Base-by-base conservation (phyloP, 2,888 invertebrate species). In the Eupithecia insigniata region DNA sequence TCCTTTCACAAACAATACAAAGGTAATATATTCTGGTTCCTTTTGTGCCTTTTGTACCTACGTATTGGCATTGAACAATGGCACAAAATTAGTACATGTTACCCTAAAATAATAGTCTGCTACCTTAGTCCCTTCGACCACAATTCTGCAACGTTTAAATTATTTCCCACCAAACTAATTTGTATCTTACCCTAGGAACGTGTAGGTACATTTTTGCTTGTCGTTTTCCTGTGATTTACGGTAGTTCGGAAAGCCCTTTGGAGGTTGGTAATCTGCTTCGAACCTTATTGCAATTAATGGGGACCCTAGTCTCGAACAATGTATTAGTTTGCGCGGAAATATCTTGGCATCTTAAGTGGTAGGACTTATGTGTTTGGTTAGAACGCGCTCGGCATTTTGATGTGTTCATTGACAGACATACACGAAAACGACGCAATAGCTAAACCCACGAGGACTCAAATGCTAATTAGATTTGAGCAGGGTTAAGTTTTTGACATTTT, bases 271-370 rank as follows among this genome's bases (percentile, higher is more conserved):
- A 92, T 92, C 91, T 87, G 88, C 89, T 90, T 87, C 86, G 88
- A 77, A 85, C 86, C 90, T 89, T 85, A 89, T 89, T 86, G 89
- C 90, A 92, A 93, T 93, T 93, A 93, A 92, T 92, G 91, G 87
- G 85, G 86, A 86, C 86, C 77, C 86, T 80, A 83, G 80, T 80
- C 78, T 80, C 62, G 69, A 70, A 74, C 82, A 77, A 78, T 78
- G 84, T 85, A 82, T 81, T 82, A 82, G 79, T 81, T 77, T 68
- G 60, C 74, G 65, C 62, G 67, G 74, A 73, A 76, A 77, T 76
- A 78, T 76, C 71, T 78, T 73, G 70, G 70, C 74, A 67, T 73
- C 75, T 72, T 67, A 70, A 73, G 75, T 71, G 68, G 70, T 64
- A 58, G 58, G 72, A 62, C 72, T 69, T 74, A 55, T 68, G 55